These are phyloP conservation scores for Crocodylus rhombifer DNA, from an alignment of 2,797 vertebrate species.

Conservation along the genomic window DNA sequence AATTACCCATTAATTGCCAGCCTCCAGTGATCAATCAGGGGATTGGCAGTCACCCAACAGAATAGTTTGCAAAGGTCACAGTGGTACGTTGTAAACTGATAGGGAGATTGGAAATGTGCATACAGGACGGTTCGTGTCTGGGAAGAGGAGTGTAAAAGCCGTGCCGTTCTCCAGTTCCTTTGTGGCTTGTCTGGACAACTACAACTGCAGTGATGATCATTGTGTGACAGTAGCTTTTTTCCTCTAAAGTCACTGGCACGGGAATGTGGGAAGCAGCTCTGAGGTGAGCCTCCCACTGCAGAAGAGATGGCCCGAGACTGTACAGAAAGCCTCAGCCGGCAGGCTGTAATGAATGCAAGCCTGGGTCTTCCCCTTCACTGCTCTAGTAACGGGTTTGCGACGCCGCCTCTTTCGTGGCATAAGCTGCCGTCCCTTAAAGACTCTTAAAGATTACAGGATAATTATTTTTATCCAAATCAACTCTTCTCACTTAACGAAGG, in stretches of 20 bases:
- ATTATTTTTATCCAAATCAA: background rate
- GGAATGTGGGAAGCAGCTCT: background rate
- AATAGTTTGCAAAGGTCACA: background rate
- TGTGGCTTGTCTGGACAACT: too few species aligned
- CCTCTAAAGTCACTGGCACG: background rate
- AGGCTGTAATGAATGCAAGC: rapidly evolving
- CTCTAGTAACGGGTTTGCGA: background rate
- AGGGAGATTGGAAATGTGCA: background rate
- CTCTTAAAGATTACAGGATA: background rate
- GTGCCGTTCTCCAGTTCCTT: background rate
- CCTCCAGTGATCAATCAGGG: background rate
- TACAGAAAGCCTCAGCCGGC: too few species aligned
- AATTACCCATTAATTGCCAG: background rate
- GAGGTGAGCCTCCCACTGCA: background rate
- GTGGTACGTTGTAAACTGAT: background rate
- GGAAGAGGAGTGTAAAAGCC: background rate
- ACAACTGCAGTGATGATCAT: background rate
- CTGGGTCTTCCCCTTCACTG: rapidly evolving
- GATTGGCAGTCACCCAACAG: background rate
- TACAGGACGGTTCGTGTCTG: too few species aligned
- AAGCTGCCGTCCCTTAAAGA: background rate
- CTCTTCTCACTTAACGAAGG: background rate
- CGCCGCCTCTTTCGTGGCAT: background rate
- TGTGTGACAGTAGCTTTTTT: background rate
- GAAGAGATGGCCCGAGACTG: rapidly evolving